Conservation (phyloP, 2,888 invertebrate genomes). For the Dione vanillae region DNA sequence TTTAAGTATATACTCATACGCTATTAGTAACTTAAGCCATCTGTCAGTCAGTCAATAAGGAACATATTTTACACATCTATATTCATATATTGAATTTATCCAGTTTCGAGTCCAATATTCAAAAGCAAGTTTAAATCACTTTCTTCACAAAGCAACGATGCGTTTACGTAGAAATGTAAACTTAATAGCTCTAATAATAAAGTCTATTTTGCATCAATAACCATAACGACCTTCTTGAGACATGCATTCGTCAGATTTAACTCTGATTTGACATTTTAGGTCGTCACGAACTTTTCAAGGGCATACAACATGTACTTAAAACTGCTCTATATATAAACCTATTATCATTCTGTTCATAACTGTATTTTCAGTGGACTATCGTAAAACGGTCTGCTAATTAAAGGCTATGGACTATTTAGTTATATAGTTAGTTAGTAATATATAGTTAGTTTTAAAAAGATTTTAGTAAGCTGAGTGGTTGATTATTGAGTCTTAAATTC, state of each 20-base stretch:
- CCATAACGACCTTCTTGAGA: slow-evolving; percentile 15
- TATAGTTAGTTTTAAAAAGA: too few species aligned
- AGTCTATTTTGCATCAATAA: background rate
- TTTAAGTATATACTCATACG: too few species aligned
- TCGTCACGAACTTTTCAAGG: slow-evolving; percentile 26
- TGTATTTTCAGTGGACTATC: background rate
- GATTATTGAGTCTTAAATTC: too few species aligned
- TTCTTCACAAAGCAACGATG: background rate
- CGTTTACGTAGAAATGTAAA: background rate
- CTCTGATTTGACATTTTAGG: slow-evolving; percentile 33
- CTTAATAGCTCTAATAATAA: background rate
- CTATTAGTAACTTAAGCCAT: too few species aligned
- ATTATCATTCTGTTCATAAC: background rate
- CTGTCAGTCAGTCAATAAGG: too few species aligned
- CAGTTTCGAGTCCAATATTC: too few species aligned
- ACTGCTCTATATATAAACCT: slow-evolving; percentile 1
- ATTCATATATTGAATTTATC: background rate
- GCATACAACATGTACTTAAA: background rate
- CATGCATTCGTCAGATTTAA: slow-evolving; percentile 31
- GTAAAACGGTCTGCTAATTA: too few species aligned
- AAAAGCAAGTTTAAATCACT: background rate
- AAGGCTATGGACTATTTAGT: too few species aligned
- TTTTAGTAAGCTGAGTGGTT: too few species aligned
- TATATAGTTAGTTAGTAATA: too few species aligned
- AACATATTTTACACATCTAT: background rate